Base-by-base conservation (phyloP, 2,797 vertebrate species). In the Alca torda region DNA sequence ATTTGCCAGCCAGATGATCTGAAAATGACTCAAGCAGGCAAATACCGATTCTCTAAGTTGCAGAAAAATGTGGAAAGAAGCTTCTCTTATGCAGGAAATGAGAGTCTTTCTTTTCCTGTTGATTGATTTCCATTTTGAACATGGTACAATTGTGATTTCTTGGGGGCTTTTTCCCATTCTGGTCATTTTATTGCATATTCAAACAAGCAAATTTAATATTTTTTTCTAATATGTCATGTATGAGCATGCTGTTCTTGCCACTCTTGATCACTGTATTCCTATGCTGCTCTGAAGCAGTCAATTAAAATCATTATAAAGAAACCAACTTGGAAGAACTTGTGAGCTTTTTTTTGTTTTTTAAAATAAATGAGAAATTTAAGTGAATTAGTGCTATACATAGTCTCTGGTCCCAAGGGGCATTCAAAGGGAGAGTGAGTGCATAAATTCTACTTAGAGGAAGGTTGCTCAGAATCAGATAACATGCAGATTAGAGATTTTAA, bases 381-480 rank as follows among this genome's bases (percentile, higher is more conserved):
- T 72, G 60, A 85, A 45, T 93, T 90, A 68, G 30, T 63, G 45
- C 63, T 88, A 84, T 69, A 73, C 39, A 87, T 94, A 79, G 57
- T 48, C 41, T 83, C 16, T 53, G 37, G n/a, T 94, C 70, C 61
- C 53, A 93, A 64, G 31, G 11, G 54, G 5, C 46, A 81, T 85
- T 84, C 67, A 69, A 87, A 88, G 53, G 46, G 48, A 73, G 63
- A 91, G 10, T 28, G 43, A 89, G 50, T 57, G 51, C 48, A 83
- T 93, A 76, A 93, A 79, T 90, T 91, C 39, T 84, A 30, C 81
- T 93, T 82, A 87, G 83, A 91, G 43, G 17, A 89, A 50, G 26
- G 56, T 89, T 92, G 45, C 14, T 91, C n/a, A 72, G 89, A 88
- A 87, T 93, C 81, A 96, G 78, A 85, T 89, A 91, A 91, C n/a